Conservation (phyloP, 2,113 vertebrate species). For the Poicephalus meyeri region DNA sequence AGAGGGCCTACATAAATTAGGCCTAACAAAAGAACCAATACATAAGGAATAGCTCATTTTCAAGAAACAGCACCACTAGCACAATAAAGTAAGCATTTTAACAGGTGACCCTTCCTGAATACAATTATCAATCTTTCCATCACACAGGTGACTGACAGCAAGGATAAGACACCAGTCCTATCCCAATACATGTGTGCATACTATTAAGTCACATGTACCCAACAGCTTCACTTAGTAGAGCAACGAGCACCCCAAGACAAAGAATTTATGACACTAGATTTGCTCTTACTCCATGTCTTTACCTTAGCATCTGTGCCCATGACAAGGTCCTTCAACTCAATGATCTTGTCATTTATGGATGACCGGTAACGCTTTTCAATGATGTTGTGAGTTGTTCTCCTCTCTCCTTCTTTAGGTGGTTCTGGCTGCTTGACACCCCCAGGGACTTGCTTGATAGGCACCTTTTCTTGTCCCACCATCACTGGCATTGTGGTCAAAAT, state of each 20-base stretch:
- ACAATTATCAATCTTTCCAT: not conserved
- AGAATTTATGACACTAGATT: not conserved
- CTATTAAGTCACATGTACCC: not conserved
- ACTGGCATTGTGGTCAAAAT: constrained; percentile 96
- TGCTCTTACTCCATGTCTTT: not conserved
- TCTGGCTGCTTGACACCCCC: constrained; percentile 75
- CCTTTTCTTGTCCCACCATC: constrained; percentile 94
- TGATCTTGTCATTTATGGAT: constrained; percentile 97
- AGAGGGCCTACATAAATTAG: not conserved
- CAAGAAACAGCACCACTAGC: not conserved
- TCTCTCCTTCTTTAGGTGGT: constrained; percentile 93
- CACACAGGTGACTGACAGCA: not conserved
- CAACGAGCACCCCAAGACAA: not conserved
- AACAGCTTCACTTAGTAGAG: not conserved
- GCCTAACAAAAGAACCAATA: not conserved
- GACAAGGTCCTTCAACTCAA: constrained; percentile 94
- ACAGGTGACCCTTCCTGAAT: not conserved
- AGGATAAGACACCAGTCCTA: not conserved
- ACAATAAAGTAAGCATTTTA: not conserved
- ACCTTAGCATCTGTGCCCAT: constrained; percentile 98
- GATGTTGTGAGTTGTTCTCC: constrained; percentile 96
- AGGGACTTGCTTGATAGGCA: constrained; percentile 94
- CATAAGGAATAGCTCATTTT: not conserved
- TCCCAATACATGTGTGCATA: rapidly evolving
- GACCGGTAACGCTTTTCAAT: constrained; percentile 98